Base-by-base conservation (phyloP, 2,888 invertebrate genomes). In the Cosmia trapezina region DNA sequence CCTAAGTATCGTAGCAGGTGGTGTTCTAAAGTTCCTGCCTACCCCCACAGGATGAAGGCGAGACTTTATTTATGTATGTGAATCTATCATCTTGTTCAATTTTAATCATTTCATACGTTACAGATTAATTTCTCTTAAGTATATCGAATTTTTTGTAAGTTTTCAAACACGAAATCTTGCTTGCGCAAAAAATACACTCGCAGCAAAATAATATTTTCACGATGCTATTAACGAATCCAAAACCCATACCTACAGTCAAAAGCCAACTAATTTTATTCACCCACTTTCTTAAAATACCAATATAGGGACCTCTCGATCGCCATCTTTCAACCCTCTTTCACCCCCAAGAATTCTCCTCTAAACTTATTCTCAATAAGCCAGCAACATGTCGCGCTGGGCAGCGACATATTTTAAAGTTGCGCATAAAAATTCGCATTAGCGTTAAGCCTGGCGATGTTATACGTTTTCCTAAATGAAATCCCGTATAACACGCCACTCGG, bases 391-490 rank as follows among this genome's bases (percentile, higher is more conserved):
- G 74, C 70, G 57, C 12, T 68, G 76, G 71, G 61, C 73, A 70
- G 57, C 51, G 80, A 69, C 71, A 83, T 93, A 91, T 93, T 90
- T 90, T 89, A 92, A 93, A 94, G 93, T 93, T 88, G 90, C 92
- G 90, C 93, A 93, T 94, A 95, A 95, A 95, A 95, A 93, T 91
- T 89, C 89, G 90, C 95, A 94, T 95, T 95, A 95, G 93, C 93
- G 88, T 93, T 92, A 91, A 93, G 89, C 90, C 90, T 92, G 91
- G 90, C 91, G 88, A 94, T 93, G 92, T 94, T 94, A 94, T 94
- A 94, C 95, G 94, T 93, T 95, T 93, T 91, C 93, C 94, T 95
- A 95, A 95, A 95, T 95, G 95, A 95, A 94, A 95, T 93, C 93
- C 95, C 95, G 95, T 95, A 95, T 95, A 95, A 93, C 95, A 95